phyloP scores from a whole-genome alignment of 2,797 vertebrate species.

The Passerculus sandwichensis region DNA sequence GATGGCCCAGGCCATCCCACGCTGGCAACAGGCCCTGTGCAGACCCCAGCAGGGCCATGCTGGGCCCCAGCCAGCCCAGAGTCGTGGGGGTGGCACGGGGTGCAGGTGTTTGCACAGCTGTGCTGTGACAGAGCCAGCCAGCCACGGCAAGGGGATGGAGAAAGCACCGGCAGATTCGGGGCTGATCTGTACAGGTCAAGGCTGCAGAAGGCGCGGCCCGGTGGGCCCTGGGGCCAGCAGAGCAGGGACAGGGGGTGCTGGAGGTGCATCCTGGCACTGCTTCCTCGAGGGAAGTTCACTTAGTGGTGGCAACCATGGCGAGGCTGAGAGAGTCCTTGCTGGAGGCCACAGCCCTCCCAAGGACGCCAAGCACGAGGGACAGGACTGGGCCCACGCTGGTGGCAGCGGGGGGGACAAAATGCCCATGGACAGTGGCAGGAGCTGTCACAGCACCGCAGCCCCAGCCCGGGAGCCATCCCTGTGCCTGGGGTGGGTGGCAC shows the following conservation, averaged over 20 bases:
- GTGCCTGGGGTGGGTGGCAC: not conserved
- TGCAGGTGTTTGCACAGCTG: slow-evolving; percentile 47
- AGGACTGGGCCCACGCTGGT: accelerated
- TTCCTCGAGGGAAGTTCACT: not conserved
- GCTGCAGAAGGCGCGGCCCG: not conserved
- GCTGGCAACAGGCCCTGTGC: accelerated
- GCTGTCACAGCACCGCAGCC: not conserved
- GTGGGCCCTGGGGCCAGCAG: not conserved
- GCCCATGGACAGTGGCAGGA: not conserved
- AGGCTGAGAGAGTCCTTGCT: not conserved
- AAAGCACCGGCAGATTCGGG: not conserved
- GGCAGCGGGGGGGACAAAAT: not conserved
- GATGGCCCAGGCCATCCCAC: accelerated
- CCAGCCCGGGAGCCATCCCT: not conserved
- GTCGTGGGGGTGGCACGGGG: accelerated
- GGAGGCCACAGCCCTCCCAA: not conserved
- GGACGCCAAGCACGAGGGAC: not conserved
- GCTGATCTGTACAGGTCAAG: accelerated
- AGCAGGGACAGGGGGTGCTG: not conserved
- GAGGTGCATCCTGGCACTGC: not conserved
- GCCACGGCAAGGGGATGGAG: not conserved
- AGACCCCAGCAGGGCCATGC: accelerated
- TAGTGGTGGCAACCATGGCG: not conserved
- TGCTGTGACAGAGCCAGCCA: not conserved
- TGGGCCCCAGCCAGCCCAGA: not conserved